Conservation (phyloP, 2,113 vertebrate genomes). For the Toxotes chatareus region DNA sequence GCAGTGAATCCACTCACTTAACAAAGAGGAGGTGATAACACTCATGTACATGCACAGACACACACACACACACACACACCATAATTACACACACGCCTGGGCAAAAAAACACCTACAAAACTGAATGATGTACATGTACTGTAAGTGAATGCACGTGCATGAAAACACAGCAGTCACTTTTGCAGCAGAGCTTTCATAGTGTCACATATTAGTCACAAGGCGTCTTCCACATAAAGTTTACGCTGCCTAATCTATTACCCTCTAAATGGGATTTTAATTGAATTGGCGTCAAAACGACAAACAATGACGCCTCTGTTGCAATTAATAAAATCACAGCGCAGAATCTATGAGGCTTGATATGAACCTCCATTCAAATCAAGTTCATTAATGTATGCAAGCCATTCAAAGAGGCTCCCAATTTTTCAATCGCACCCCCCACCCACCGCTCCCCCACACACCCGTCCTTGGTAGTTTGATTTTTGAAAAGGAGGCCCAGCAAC, state of each 20-base stretch:
- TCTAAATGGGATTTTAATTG: slow-evolving; percentile 96
- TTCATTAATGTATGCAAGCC: slow-evolving; percentile 98
- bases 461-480: slow-evolving; percentile 89
- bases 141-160: slow-evolving; percentile 17
- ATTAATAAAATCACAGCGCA: slow-evolving; percentile 99
- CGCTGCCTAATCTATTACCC: slow-evolving; percentile 89
- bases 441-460: slow-evolving; percentile 69
- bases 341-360: slow-evolving; percentile 99
- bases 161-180: slow-evolving; percentile 43
- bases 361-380: slow-evolving; percentile 97
- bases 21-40: slow-evolving; percentile 45
- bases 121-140: slow-evolving; percentile 4
- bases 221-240: slow-evolving; percentile 82
- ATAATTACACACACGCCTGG: neutral
- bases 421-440: slow-evolving; percentile 88
- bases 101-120: slow-evolving; percentile 43
- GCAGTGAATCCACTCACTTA: slow-evolving; percentile 57
- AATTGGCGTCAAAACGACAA: slow-evolving; percentile 98
- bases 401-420: slow-evolving; percentile 91
- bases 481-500: slow-evolving; percentile 45
- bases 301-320: slow-evolving; percentile 98
- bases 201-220: slow-evolving; percentile 81
- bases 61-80: slow-evolving; percentile 15
- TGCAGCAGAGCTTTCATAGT: slow-evolving; percentile 65
- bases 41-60: neutral